phyloP scores from a whole-genome alignment of 2,797 vertebrate species.

The Myotis findleyi region DNA sequence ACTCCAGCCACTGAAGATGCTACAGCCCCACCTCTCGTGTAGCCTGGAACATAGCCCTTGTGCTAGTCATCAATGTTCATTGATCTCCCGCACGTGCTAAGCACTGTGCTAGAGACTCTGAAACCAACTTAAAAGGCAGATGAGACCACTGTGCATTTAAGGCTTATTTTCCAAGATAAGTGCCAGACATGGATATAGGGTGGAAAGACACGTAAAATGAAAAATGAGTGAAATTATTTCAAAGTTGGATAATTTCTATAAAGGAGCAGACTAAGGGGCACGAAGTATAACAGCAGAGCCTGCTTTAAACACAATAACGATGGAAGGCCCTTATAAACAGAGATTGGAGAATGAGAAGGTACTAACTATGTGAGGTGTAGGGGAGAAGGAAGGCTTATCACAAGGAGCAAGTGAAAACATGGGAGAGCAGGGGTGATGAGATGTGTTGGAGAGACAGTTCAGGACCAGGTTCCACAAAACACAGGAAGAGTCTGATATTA shows the following conservation, averaged over 20 bases:
- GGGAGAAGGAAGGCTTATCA: background rate
- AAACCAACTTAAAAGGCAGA: background rate
- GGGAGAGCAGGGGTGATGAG: background rate
- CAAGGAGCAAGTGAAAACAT: background rate
- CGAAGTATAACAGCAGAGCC: background rate
- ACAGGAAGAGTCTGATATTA: background rate
- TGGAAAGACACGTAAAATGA: background rate
- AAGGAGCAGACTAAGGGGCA: background rate
- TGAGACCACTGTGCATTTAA: background rate
- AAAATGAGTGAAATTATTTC: background rate
- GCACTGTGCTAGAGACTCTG: background rate
- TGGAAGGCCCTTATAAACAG: background rate
- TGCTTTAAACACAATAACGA: background rate
- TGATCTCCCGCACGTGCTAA: background rate
- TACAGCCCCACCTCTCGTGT: background rate
- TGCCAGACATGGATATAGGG: background rate
- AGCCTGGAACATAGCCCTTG: background rate
- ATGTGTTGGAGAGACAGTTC: background rate
- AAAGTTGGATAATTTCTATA: background rate
- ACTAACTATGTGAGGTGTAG: accelerated
- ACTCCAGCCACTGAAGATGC: background rate
- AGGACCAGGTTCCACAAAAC: background rate
- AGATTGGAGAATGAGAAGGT: background rate
- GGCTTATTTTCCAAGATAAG: background rate
- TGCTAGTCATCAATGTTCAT: background rate